Evolutionary conservation across 2,797 vertebrate genomes (phyloP).

Genomic region (Smutsia temminckii): DNA sequence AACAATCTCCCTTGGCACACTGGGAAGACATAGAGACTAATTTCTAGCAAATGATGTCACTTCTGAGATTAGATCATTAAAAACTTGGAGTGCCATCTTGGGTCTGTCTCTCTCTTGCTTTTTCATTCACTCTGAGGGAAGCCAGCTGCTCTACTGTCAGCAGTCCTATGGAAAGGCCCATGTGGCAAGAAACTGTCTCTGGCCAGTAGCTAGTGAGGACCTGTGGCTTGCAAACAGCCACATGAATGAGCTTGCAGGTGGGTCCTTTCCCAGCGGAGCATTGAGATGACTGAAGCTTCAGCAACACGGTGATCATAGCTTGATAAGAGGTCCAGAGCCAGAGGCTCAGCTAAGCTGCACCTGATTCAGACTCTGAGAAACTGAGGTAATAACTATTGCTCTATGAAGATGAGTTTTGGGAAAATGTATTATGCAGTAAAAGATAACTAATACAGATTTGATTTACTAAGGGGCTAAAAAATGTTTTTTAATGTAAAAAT

Average conservation of each 20-base stretch:
- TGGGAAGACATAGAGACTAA: not conserved
- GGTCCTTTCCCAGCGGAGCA: not conserved
- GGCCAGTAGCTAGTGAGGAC: not conserved
- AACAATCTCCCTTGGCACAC: not conserved
- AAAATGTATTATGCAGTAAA: constrained; percentile 6
- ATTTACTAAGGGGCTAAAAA: not conserved
- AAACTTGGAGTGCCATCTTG: not conserved
- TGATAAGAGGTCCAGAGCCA: not conserved
- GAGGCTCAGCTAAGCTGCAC: not conserved
- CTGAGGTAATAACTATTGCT: not conserved
- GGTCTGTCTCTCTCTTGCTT: not conserved
- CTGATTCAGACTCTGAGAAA: not conserved
- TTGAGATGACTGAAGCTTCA: not conserved
- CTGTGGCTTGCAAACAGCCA: not conserved
- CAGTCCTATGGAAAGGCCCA: not conserved
- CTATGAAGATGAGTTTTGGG: not conserved
- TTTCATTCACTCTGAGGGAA: not conserved
- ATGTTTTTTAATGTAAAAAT: not conserved
- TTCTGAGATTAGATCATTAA: not conserved
- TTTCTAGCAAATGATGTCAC: not conserved
- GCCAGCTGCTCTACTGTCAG: not conserved
- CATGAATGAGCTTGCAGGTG: not conserved
- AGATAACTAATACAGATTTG: constrained; percentile 11
- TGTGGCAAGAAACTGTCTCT: not conserved
- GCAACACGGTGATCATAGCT: not conserved